Conservation (phyloP, 2,888 invertebrate species). For the Isoperla grammatica region DNA sequence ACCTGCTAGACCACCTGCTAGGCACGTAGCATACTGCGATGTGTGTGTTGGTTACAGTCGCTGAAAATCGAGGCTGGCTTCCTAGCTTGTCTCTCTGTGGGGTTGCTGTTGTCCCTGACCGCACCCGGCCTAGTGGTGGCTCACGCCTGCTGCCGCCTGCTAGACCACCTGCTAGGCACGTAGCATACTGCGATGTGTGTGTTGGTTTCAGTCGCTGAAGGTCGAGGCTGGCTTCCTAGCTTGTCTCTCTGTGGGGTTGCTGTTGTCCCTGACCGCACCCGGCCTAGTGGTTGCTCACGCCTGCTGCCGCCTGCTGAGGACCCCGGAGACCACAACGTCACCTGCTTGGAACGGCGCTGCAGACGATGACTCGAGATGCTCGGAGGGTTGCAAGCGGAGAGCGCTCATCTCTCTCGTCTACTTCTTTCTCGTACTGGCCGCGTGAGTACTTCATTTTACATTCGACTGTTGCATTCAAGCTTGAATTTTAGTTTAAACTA, state of each 20-base stretch:
- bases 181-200: no score
- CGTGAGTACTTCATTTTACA: slow-evolving; percentile 13
- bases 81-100: slow-evolving; percentile 56
- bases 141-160: slow-evolving; percentile 42
- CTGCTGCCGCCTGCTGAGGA: slow-evolving; percentile 40
- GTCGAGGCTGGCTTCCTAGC: slow-evolving; percentile 64
- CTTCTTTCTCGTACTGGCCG: slow-evolving; percentile 22
- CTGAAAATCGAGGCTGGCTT: slow-evolving; percentile 67
- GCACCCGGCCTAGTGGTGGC: slow-evolving; percentile 58
- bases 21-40: no score
- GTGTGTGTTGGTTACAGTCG: slow-evolving; percentile 56
- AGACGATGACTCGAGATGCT: slow-evolving; percentile 35
- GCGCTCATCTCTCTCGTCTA: slow-evolving; percentile 31
- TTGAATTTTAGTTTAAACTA: no score
- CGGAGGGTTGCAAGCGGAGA: slow-evolving; percentile 34
- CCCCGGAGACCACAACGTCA: slow-evolving; percentile 44
- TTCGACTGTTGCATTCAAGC: no score
- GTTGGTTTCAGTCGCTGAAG: slow-evolving; percentile 56
- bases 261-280: slow-evolving; percentile 61
- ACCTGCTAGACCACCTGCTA: no score
- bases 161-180: no score
- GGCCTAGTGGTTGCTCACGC: slow-evolving; percentile 53
- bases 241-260: slow-evolving; percentile 55
- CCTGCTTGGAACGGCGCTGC: slow-evolving; percentile 42
- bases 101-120: slow-evolving; percentile 57